These are phyloP conservation scores for Acanthaster planci DNA, from an alignment of 35 echinoderm and acorn worm species.

Conservation along the genomic window DNA sequence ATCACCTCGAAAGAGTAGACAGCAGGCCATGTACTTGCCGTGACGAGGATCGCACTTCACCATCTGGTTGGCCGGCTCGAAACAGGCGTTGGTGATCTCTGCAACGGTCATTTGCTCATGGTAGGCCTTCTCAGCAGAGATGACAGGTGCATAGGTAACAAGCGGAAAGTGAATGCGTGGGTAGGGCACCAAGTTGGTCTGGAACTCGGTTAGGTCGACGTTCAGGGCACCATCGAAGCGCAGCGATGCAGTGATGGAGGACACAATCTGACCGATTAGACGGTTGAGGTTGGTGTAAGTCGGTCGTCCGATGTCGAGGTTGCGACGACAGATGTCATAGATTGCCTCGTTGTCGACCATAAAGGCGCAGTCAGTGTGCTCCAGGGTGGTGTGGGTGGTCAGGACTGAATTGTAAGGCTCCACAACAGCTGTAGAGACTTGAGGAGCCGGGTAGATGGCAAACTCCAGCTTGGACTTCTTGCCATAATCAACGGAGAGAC, in stretches of 20 bases:
- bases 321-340: constrained; percentile 86
- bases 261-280: constrained; percentile 86
- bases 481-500: constrained; percentile 78
- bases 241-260: constrained; percentile 71
- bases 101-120: constrained; percentile 93
- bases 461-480: constrained; percentile 89
- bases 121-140: constrained; percentile 98
- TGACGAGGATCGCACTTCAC: constrained; percentile 95
- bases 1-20: constrained; percentile 85
- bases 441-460: constrained; percentile 80
- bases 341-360: constrained; percentile 95
- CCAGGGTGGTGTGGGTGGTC: constrained; percentile 84
- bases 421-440: constrained; percentile 72
- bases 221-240: constrained; percentile 69
- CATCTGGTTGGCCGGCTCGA: constrained; percentile 89
- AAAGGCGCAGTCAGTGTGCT: constrained; percentile 87
- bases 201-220: constrained; percentile 73
- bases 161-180: constrained; percentile 81
- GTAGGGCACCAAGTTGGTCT: constrained; percentile 82
- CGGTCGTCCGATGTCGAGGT: constrained; percentile 79
- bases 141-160: constrained; percentile 66
- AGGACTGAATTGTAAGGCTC: constrained; percentile 80
- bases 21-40: constrained; percentile 99
- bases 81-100: constrained; percentile 87
- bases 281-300: constrained; percentile 87